A percentile compares a stretch with the other conserved stretches of the same genome.
Evolutionary conservation across 64 coral and sea anemone genomes (phyloP).

Genomic region (Porites lutea): DNA sequence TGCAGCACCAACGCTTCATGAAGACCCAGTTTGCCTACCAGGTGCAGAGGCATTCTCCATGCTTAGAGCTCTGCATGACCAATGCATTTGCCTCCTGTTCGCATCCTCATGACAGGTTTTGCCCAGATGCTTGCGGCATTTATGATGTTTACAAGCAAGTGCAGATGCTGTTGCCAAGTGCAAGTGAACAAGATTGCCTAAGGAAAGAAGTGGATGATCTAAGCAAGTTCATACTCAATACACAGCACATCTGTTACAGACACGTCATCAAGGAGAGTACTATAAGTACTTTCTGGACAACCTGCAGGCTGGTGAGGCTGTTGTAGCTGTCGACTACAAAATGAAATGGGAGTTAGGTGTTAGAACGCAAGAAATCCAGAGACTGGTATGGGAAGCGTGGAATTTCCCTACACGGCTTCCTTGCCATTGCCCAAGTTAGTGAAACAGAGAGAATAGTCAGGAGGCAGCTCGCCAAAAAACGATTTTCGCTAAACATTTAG

Average conservation of each 20-base stretch:
- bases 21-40: not conserved
- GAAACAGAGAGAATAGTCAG: constrained; percentile 2
- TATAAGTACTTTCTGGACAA: constrained; percentile 1
- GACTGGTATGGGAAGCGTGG: not conserved
- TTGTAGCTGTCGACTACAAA: not conserved
- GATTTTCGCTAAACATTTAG: too few relatives aligned
- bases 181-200: not conserved
- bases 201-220: not conserved
- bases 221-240: not conserved
- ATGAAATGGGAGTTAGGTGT: constrained; percentile 1
- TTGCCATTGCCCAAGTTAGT: not conserved
- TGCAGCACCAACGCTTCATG: not conserved
- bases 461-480: too few relatives aligned
- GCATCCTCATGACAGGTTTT: constrained; percentile 5
- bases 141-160: not conserved
- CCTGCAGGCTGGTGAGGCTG: not conserved
- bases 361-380: not conserved
- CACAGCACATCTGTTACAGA: not conserved
- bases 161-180: not conserved
- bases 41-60: not conserved
- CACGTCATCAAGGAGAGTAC: not conserved
- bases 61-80: constrained; percentile 1
- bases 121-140: not conserved
- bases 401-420: not conserved
- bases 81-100: constrained; percentile 2